Conservation (phyloP, 2,888 invertebrate species). For the Bombyx huttoni region DNA sequence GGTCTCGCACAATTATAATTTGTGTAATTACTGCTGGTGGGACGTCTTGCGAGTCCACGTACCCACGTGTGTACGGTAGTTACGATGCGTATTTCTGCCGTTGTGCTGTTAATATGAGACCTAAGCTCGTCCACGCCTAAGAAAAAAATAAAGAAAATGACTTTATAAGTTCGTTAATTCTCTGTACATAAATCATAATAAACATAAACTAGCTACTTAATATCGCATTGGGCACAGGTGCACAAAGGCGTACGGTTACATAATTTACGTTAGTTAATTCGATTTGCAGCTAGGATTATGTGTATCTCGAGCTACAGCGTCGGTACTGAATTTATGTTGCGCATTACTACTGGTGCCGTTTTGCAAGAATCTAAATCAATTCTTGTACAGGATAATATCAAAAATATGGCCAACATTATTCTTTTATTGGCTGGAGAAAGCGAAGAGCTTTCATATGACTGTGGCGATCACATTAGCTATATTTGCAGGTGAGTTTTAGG, state of each 20-base stretch:
- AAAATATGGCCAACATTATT: conserved; percentile 47
- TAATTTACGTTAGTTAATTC: conserved; percentile 7
- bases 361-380: conserved; percentile 65
- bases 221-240: neutral
- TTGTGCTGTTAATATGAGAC: too few relatives aligned
- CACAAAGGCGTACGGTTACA: neutral
- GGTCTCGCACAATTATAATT: too few relatives aligned
- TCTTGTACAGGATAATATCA: conserved; percentile 43
- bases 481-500: conserved; percentile 53
- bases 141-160: too few relatives aligned
- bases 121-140: too few relatives aligned
- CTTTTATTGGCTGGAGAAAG: conserved; percentile 61
- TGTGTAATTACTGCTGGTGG: too few relatives aligned
- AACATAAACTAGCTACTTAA: neutral
- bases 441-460: conserved; percentile 68
- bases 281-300: conserved; percentile 65
- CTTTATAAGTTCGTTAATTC: neutral
- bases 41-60: too few relatives aligned
- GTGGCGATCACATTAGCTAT: conserved; percentile 59
- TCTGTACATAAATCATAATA: neutral
- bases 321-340: conserved; percentile 57
- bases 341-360: conserved; percentile 58
- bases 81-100: too few relatives aligned
- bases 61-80: too few relatives aligned
- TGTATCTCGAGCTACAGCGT: conserved; percentile 67